Evolutionary conservation across 2,888 invertebrate species (phyloP).

Genomic region (Conops quadrifasciatus): DNA sequence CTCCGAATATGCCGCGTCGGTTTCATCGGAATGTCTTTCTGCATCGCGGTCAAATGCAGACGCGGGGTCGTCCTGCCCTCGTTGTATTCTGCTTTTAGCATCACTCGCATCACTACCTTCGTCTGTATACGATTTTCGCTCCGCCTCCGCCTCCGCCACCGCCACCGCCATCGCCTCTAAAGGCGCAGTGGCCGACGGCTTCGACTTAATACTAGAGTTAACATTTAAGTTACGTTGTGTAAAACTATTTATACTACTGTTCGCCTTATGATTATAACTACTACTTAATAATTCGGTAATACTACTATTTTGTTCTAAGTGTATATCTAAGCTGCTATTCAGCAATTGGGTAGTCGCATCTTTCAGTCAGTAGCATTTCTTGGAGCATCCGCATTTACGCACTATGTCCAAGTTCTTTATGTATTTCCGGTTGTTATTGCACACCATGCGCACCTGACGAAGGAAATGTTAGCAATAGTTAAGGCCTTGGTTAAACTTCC

Average conservation of each 20-base stretch:
- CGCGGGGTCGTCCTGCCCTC: conserved; percentile 27
- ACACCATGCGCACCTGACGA: conserved; percentile 87
- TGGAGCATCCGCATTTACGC: conserved; percentile 94
- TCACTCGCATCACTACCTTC: conserved; percentile 44
- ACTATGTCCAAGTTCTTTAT: conserved; percentile 96
- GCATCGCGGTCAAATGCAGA: conserved; percentile 29
- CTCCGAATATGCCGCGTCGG: conserved; percentile 40
- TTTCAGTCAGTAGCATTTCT: conserved; percentile 84
- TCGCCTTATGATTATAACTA: conserved; percentile 50
- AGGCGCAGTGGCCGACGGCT: too few relatives aligned
- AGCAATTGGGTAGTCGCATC: conserved; percentile 69
- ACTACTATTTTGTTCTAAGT: conserved; percentile 57
- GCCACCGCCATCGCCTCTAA: too few relatives aligned
- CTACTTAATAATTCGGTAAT: conserved; percentile 50
- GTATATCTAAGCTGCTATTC: conserved; percentile 65
- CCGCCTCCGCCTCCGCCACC: too few relatives aligned
- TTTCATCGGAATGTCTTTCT: conserved; percentile 38
- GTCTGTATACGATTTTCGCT: conserved; percentile 35
- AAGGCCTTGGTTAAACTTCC: not conserved
- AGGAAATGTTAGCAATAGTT: conserved; percentile 28
- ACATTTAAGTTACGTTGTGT: conserved; percentile 48
- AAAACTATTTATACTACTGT: conserved; percentile 50
- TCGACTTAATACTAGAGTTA: conserved; percentile 50
- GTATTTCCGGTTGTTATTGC: conserved; percentile 91
- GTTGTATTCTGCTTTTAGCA: conserved; percentile 34